Conservation (phyloP, 2,113 vertebrate genomes). For the Etheostoma cragini region DNA sequence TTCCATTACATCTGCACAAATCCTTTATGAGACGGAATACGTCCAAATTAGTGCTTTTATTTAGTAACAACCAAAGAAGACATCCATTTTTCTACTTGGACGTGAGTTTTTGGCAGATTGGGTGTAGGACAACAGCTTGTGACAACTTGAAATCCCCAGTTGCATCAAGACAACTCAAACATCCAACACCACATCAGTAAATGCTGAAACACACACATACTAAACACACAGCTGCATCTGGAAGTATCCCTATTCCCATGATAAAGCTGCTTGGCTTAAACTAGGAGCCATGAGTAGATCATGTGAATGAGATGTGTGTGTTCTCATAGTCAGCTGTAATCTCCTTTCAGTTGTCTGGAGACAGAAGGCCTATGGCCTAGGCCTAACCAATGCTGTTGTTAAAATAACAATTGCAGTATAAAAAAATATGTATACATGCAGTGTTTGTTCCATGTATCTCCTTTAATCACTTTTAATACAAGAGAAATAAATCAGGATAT, state of each 20-base stretch:
- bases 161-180: constrained; percentile 41
- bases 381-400: background rate
- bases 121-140: constrained; percentile 41
- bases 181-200: constrained; percentile 50
- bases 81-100: background rate
- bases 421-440: background rate
- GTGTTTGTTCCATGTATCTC: constrained; percentile 8
- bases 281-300: background rate
- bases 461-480: constrained; percentile 38
- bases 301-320: constrained; percentile 4
- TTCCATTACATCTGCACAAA: background rate
- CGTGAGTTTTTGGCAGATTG: constrained; percentile 4
- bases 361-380: background rate
- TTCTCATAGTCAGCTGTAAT: background rate
- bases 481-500: constrained; percentile 59
- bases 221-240: constrained; percentile 39
- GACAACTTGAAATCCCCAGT: no score
- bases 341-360: background rate
- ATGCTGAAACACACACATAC: constrained; percentile 20
- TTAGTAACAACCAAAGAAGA: background rate
- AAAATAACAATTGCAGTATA: background rate
- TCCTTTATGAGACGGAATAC: no score
- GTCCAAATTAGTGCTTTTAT: background rate
- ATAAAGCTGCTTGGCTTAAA: constrained; percentile 18
- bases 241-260: background rate